Evolutionary conservation across 1,140 invertebrate species (phyloP), one percentile per base, ranked within the genome.

Genomic region (Cephus cinctus): DNA sequence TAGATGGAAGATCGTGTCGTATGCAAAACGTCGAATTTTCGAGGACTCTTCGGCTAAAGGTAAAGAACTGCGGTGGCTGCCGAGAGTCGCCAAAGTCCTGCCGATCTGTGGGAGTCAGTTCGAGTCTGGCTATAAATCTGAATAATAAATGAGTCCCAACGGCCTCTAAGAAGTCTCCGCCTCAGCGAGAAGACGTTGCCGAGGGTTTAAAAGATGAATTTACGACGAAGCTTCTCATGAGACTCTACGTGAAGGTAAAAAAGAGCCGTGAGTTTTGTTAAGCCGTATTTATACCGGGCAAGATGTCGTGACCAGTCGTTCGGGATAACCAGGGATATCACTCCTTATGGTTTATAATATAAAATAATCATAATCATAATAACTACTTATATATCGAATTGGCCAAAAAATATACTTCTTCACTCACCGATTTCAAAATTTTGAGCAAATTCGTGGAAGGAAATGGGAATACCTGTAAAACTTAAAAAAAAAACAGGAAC

Each of bases 21-120:
- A 76, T 76, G 74, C 68, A 76, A 76, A 76, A 73, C 71, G 69
- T 76, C 69, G 73, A 75, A 75, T 75, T 73, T 75, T 55, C 61
- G 46, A 59, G 54, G 34, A n/a, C 40, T 47, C 50, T 56, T 54
- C 42, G 30, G n/a, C n/a, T n/a, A n/a, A n/a, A n/a, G n/a, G n/a
- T n/a, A n/a, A n/a, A n/a, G n/a, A n/a, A n/a, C n/a, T n/a, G n/a
- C n/a, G n/a, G n/a, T n/a, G n/a, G n/a, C n/a, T n/a, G n/a, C n/a
- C n/a, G n/a, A n/a, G n/a, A n/a, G 12, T 12, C 52, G 47, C 67
- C 69, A 75, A 72, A 70, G 66, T 73, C 67, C 70, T 70, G 71
- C 71, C 73, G 74, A 75, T 76, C 71, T 75, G 71, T 73, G 68
- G 65, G 65, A 76, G 70, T 72, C 67, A 71, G 68, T 56, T 60